These are phyloP conservation scores for Rhodinocichla rosea DNA, from an alignment of 2,113 vertebrate genomes.

Conservation along the genomic window DNA sequence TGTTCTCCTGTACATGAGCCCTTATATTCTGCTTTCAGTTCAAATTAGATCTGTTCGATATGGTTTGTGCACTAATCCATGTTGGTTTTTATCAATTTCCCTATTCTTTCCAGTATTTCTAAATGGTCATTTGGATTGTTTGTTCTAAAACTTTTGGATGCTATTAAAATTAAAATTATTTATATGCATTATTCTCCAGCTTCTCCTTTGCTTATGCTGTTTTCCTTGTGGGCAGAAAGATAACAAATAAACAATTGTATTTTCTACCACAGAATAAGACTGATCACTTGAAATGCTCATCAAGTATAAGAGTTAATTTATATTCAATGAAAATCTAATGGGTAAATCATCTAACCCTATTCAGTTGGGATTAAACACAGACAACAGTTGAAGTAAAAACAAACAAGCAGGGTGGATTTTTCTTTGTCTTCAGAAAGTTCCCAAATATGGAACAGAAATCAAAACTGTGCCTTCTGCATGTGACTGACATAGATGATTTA, in stretches of 20 bases:
- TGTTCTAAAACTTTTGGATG: background rate
- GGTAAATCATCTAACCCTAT: background rate
- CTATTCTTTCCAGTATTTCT: background rate
- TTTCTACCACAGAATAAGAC: background rate
- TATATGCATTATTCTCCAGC: background rate
- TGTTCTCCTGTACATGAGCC: background rate
- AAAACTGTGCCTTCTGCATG: background rate
- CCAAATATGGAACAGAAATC: background rate
- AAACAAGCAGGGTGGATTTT: fast-evolving
- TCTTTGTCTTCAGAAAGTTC: background rate
- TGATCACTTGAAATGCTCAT: background rate
- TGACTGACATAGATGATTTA: background rate
- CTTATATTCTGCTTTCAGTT: background rate
- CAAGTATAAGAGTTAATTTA: background rate
- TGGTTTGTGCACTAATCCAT: background rate
- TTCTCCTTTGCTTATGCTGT: background rate
- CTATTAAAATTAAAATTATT: background rate
- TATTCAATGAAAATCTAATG: background rate
- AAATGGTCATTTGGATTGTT: background rate
- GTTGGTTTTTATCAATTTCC: background rate
- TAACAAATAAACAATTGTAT: background rate
- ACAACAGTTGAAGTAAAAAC: background rate
- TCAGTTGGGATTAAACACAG: background rate
- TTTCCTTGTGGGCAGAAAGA: background rate
- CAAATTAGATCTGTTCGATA: background rate